These are phyloP conservation scores for Parnassius mnemosyne DNA, from an alignment of 2,888 invertebrate genomes.

Conservation along the genomic window DNA sequence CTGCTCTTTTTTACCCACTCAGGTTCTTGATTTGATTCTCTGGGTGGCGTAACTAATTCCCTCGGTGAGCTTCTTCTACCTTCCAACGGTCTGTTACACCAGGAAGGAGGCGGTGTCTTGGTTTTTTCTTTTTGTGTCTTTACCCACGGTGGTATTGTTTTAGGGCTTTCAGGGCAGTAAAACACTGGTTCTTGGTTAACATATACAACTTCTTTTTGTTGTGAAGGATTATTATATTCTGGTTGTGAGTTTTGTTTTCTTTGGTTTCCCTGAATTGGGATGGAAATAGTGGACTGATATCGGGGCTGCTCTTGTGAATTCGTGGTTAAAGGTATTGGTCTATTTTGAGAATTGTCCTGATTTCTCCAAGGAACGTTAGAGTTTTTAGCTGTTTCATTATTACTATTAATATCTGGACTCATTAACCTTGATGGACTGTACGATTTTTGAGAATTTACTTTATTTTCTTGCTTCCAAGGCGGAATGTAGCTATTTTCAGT, in stretches of 20 bases:
- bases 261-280: conserved; percentile 60
- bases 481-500: conserved; percentile 50
- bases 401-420: conserved; percentile 57
- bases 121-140: conserved; percentile 74
- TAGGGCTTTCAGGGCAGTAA: conserved; percentile 71
- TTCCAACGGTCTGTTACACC: conserved; percentile 69
- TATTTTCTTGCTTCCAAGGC: conserved; percentile 61
- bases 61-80: conserved; percentile 59
- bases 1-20: conserved; percentile 73
- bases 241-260: conserved; percentile 58
- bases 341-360: conserved; percentile 44
- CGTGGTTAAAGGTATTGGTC: conserved; percentile 39
- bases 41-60: conserved; percentile 66
- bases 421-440: conserved; percentile 57
- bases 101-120: conserved; percentile 72
- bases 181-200: conserved; percentile 72
- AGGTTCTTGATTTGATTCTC: conserved; percentile 64
- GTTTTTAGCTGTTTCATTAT: conserved; percentile 55
- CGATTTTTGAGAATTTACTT: conserved; percentile 47
- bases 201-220: conserved; percentile 70
- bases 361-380: conserved; percentile 51
- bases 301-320: conserved; percentile 54
- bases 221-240: conserved; percentile 52
- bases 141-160: conserved; percentile 71
- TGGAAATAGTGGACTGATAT: conserved; percentile 74